Percentiles rank a stretch among this genome's conserved stretches.
Conservation (phyloP, 2,113 vertebrate genomes). For the Ammodramus savannarum region DNA sequence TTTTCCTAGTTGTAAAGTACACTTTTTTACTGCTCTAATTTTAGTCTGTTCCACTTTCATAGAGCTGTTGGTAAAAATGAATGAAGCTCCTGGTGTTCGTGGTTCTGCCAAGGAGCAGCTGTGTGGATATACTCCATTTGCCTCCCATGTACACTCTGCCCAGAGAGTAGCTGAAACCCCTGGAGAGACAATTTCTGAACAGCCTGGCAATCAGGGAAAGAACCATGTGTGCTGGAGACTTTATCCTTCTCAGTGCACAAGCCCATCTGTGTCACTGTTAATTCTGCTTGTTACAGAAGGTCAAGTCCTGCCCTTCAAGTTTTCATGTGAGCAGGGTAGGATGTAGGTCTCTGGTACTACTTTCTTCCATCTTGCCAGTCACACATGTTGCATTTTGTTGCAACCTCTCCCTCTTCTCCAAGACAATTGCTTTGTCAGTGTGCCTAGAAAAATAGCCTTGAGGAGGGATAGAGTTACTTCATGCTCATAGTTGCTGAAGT, state of each 20-base stretch:
- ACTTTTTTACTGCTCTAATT: not conserved
- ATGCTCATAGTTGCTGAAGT: not conserved
- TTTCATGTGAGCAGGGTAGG: not conserved
- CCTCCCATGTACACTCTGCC: not conserved
- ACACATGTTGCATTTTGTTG: not conserved
- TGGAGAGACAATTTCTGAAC: not conserved
- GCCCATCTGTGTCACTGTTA: conserved; percentile 31
- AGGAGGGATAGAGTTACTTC: not conserved
- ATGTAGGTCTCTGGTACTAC: not conserved
- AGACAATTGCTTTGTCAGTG: not conserved
- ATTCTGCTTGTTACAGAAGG: conserved; percentile 24
- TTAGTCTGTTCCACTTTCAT: not conserved
- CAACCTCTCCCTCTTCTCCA: not conserved
- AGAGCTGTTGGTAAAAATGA: not conserved
- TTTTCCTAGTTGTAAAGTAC: not conserved
- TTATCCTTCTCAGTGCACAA: conserved; percentile 9
- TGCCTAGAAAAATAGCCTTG: not conserved
- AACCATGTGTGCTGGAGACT: not conserved
- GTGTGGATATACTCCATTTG: not conserved
- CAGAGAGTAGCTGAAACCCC: not conserved
- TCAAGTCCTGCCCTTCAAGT: conserved; percentile 22
- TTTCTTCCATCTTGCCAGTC: not conserved
- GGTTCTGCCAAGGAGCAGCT: not conserved
- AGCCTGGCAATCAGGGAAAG: not conserved
- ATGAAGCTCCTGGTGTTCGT: not conserved